phyloP scores from a whole-genome alignment of 2,113 vertebrate species.

The Prochilodus magdalenae region DNA sequence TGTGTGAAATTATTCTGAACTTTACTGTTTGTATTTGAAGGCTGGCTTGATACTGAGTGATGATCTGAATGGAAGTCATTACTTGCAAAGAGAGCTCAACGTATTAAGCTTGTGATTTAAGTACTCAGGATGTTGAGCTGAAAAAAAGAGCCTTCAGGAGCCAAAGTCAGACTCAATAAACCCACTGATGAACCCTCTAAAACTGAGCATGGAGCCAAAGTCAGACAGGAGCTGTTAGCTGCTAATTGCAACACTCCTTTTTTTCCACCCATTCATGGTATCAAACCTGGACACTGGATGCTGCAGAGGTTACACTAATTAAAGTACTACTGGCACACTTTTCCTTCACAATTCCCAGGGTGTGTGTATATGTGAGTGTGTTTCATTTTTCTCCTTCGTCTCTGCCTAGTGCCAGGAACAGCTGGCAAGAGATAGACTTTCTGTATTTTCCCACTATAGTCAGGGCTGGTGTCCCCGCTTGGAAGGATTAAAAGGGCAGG shows the following conservation, averaged over 20 bases:
- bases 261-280: constrained; percentile 71
- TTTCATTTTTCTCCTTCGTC: constrained; percentile 46
- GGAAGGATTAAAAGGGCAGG: constrained; percentile 67
- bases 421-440: constrained; percentile 61
- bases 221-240: constrained; percentile 67
- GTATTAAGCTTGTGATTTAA: constrained; percentile 64
- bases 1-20: neutral
- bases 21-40: neutral
- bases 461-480: constrained; percentile 50
- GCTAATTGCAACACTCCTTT: constrained; percentile 77
- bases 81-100: constrained; percentile 52
- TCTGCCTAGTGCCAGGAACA: constrained; percentile 59
- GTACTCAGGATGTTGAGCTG: constrained; percentile 65
- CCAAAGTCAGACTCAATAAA: constrained; percentile 17
- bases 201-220: constrained; percentile 57
- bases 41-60: neutral
- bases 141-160: constrained; percentile 63
- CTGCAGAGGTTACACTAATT: constrained; percentile 67
- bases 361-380: constrained; percentile 41
- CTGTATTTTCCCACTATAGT: constrained; percentile 57
- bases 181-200: constrained; percentile 64
- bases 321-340: constrained; percentile 69
- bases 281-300: constrained; percentile 67
- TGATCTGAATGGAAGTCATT: constrained; percentile 41
- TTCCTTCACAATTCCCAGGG: constrained; percentile 67